Percentiles rank a stretch among this genome's conserved stretches.
These are phyloP conservation scores for Cotesia glomerata DNA, from an alignment of 1,140 invertebrate genomes.

Conservation along the genomic window DNA sequence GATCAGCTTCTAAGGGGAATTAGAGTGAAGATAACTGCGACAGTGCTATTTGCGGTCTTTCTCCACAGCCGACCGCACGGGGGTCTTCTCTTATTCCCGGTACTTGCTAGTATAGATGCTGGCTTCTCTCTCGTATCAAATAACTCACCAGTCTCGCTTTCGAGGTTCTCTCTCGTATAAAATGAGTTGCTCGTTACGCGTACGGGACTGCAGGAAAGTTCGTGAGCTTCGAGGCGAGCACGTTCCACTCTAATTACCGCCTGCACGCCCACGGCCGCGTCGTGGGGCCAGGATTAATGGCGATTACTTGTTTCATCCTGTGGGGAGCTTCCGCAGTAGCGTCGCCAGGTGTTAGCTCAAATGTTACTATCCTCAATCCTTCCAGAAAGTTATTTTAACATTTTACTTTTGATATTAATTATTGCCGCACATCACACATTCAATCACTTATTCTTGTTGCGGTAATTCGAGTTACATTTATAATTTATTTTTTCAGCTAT, in stretches of 20 bases:
- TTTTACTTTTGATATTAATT: too few relatives aligned
- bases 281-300: conserved; percentile 24
- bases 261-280: conserved; percentile 24
- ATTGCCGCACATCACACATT: too few relatives aligned
- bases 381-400: background rate
- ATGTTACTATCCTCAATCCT: background rate
- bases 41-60: background rate
- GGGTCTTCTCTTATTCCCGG: background rate
- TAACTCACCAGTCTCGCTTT: too few relatives aligned
- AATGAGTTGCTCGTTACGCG: conserved; percentile 22
- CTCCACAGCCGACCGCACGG: background rate
- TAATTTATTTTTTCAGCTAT: too few relatives aligned
- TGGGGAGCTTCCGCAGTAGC: background rate
- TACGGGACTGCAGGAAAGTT: conserved; percentile 30
- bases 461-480: too few relatives aligned
- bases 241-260: conserved; percentile 45
- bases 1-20: background rate
- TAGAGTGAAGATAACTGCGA: background rate
- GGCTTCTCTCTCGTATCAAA: background rate
- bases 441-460: too few relatives aligned
- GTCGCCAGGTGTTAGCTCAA: conserved; percentile 12
- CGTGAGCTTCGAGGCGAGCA: conserved; percentile 34
- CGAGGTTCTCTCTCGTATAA: background rate
- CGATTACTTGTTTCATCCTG: conserved; percentile 41
- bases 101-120: too few relatives aligned